Evolutionary conservation across 37 sponge, comb jelly and placozoan species (phyloP), one percentile per base, ranked within the genome.

Genomic region (Chondrilla cf. caribensis): DNA sequence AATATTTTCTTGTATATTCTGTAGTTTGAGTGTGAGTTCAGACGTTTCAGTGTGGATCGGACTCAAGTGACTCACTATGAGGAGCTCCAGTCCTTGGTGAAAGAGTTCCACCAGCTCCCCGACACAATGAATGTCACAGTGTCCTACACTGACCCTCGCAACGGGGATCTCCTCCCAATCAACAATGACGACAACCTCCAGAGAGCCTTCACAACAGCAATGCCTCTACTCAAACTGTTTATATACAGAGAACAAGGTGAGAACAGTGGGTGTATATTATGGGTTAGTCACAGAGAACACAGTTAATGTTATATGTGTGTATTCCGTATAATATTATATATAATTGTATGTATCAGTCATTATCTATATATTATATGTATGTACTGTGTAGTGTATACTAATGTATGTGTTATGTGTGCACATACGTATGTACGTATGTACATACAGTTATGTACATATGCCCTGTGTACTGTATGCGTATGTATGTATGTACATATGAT

Each of bases 101-200:
- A 85, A 58, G 85, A 86, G n/a, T 87, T 82, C 14, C 92, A 87
- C 79, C 80, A 83, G 25, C 83, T 95, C 15, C 88, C 89, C 0
- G 18, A 64, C 38, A 86, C 85, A 39, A 92, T 92, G 90, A 67
- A 82, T 31, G 84, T 95, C 65, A 89, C 90, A n/a, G 71, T 90
- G n/a, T 89, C 93, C 36, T 95, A 97, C 86, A 90, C 95, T 19
- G 93, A 94, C 64, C 95, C 93, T n/a, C 58, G 87, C 15, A 92
- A 95, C 42, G 88, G 90, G 57, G 98, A 98, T 58, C 86, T 95
- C 11, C 80, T 98, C 25, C 98, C 98, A 17, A 95, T 98, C 80
- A 98, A 92, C 58, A 98, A 98, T 85, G 86, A 91, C 81, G 94
- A 98, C 77, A 98, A 98, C 39, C 84, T 98, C 17, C 54, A 62